phyloP scores from a whole-genome alignment of 23 tunicate genomes.

The Clavelina lepadiformis region DNA sequence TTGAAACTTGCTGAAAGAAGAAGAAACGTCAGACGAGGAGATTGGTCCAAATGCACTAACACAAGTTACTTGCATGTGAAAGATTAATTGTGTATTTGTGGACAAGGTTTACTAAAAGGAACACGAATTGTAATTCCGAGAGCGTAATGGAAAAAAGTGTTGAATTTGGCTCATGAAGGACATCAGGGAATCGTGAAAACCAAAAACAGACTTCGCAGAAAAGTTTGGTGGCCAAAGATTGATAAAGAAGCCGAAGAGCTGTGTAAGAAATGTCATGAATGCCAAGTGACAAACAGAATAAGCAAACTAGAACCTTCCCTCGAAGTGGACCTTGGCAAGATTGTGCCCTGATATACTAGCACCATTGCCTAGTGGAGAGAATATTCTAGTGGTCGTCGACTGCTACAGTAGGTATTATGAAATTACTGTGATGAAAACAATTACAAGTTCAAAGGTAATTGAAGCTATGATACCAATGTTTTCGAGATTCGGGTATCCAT shows the following conservation, averaged over 20 bases:
- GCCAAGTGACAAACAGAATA: too few species aligned
- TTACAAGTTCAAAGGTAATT: slow-evolving; percentile 2
- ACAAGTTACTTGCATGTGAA: slow-evolving; percentile 19
- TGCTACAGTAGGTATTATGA: too few species aligned
- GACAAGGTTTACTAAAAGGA: too few species aligned
- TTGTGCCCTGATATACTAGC: too few species aligned
- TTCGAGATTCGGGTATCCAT: slow-evolving; percentile 11
- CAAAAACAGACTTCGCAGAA: slow-evolving; percentile 18
- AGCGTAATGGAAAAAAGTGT: not conserved
- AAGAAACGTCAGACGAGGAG: not conserved
- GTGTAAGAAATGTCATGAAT: too few species aligned
- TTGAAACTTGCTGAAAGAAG: not conserved
- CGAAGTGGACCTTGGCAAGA: too few species aligned
- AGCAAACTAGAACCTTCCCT: too few species aligned
- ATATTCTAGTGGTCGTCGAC: too few species aligned
- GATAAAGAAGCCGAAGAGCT: slow-evolving; percentile 22
- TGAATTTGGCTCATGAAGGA: slow-evolving; percentile 13
- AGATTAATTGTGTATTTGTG: slow-evolving; percentile 13
- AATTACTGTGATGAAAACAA: not conserved
- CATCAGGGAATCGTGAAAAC: slow-evolving; percentile 43
- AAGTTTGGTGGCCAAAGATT: slow-evolving; percentile 46
- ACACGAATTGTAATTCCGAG: not conserved
- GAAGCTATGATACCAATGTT: slow-evolving; percentile 4
- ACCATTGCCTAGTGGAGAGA: too few species aligned
- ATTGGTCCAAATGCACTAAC: slow-evolving; percentile 17